Evolutionary conservation across 2,113 vertebrate genomes (phyloP), one percentile per base, ranked within the genome.

Genomic region (Clinocottus analis): DNA sequence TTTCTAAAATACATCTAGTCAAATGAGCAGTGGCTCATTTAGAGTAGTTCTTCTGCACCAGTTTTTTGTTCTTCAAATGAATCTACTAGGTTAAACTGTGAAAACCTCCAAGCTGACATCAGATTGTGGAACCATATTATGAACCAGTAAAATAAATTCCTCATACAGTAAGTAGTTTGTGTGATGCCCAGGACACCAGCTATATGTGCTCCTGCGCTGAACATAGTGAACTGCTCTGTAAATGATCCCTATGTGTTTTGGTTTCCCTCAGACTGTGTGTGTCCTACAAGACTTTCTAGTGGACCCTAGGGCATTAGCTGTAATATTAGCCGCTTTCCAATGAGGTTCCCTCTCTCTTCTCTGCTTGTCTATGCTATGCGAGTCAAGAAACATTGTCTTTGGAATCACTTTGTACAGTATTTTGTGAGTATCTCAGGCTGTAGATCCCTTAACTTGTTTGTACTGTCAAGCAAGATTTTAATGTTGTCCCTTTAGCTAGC

Each of bases 171-270:
- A 49, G 53, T 82, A 80, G 59, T 60, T 78, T 67, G 31, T 77
- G 58, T 65, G 65, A 75, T 76, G 64, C 47, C 69, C 66, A 76
- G 47, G 66, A 76, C 58, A 69, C 49, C 29, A 87, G 74, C 62
- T 72, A 70, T 72, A 70, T 59, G 65, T 72, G 75, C 14, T 1
- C 75, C 49, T 70, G 41, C 76, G 76, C 76, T 85, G 85, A 91
- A 83, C 80, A 61, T 56, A 86, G 82, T 72, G 79, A 78, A 78
- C 70, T 45, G 77, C 43, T 85, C 53, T 81, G 90, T 90, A 90
- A 93, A 85, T 78, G 80, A 92, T 90, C 75, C 82, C 76, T 79
- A 8, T 70, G 85, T 93, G 90, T 93, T 93, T 88, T 88, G 91
- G 69, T 82, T 86, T 81, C 80, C 71, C 78, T 84, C 85, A 87